These are phyloP conservation scores for Rhombomys opimus DNA, from an alignment of 2,113 vertebrate genomes.

Conservation along the genomic window DNA sequence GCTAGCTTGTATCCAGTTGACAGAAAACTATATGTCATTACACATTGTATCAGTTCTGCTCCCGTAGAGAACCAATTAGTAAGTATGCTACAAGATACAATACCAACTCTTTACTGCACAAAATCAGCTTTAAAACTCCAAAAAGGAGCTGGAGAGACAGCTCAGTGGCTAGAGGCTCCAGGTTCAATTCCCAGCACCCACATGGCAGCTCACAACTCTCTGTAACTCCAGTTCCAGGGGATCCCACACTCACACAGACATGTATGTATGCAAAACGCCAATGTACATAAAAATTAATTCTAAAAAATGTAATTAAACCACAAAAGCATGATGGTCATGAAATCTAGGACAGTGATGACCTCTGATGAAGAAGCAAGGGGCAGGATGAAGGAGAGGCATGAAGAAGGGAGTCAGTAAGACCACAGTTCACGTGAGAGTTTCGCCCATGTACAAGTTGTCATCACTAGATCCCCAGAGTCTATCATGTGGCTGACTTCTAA, in stretches of 20 bases:
- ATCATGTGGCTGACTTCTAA: constrained; percentile 9
- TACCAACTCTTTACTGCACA: neutral
- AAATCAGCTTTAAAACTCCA: neutral
- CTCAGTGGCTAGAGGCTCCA: too few relatives aligned
- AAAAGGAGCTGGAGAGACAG: too few relatives aligned
- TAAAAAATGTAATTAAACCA: too few relatives aligned
- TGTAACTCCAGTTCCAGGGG: too few relatives aligned
- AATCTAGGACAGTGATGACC: neutral
- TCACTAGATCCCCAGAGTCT: neutral
- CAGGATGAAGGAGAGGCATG: neutral
- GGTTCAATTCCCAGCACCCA: too few relatives aligned
- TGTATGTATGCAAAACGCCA: too few relatives aligned
- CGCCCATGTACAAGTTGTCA: too few relatives aligned
- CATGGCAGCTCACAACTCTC: too few relatives aligned
- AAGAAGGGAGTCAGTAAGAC: neutral
- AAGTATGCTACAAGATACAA: neutral
- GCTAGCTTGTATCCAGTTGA: neutral
- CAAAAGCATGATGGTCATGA: neutral
- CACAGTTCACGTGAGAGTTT: neutral
- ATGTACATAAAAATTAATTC: too few relatives aligned
- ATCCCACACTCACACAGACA: too few relatives aligned
- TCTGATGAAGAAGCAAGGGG: neutral
- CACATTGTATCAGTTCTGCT: neutral
- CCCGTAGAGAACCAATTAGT: neutral
- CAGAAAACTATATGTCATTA: neutral